Conservation (phyloP, 2,888 invertebrate species). For the Nudaria mundana region DNA sequence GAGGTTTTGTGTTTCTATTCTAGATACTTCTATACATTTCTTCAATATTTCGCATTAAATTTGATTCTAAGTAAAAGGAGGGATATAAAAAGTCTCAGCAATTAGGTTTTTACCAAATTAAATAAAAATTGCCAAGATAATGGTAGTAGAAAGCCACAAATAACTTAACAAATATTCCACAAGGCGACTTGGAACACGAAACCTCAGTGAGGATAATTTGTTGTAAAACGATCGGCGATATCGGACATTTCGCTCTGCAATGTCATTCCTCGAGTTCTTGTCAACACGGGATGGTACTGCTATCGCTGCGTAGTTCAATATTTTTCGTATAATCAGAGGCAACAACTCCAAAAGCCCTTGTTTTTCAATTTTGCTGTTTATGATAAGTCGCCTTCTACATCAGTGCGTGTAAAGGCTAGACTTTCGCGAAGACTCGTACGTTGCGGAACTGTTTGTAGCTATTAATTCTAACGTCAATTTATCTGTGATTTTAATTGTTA, state of each 20-base stretch:
- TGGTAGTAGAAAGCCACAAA: slow-evolving; percentile 4
- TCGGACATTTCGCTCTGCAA: slow-evolving; percentile 54
- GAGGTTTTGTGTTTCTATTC: slow-evolving; percentile 78
- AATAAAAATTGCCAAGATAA: slow-evolving; percentile 1
- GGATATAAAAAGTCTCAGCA: neutral
- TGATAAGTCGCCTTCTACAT: slow-evolving; percentile 89
- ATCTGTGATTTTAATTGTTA: slow-evolving; percentile 71
- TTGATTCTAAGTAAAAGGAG: slow-evolving; percentile 5
- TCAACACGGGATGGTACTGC: slow-evolving; percentile 64
- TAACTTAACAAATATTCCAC: slow-evolving; percentile 46
- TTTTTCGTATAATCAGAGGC: slow-evolving; percentile 60
- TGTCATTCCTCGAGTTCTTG: slow-evolving; percentile 56
- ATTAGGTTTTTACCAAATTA: too few species aligned
- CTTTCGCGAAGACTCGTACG: slow-evolving; percentile 54
- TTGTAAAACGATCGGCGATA: slow-evolving; percentile 34
- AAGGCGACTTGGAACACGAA: slow-evolving; percentile 65
- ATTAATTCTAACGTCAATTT: slow-evolving; percentile 65
- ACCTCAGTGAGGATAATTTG: slow-evolving; percentile 55
- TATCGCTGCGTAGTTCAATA: slow-evolving; percentile 74
- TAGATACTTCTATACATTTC: slow-evolving; percentile 43
- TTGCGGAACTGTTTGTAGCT: slow-evolving; percentile 33
- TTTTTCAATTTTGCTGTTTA: slow-evolving; percentile 54
- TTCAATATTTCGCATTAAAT: slow-evolving; percentile 8
- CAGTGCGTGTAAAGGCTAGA: slow-evolving; percentile 95
- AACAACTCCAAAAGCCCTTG: slow-evolving; percentile 50